Conservation (phyloP, 2,797 vertebrate genomes). For the Falco columbarius region DNA sequence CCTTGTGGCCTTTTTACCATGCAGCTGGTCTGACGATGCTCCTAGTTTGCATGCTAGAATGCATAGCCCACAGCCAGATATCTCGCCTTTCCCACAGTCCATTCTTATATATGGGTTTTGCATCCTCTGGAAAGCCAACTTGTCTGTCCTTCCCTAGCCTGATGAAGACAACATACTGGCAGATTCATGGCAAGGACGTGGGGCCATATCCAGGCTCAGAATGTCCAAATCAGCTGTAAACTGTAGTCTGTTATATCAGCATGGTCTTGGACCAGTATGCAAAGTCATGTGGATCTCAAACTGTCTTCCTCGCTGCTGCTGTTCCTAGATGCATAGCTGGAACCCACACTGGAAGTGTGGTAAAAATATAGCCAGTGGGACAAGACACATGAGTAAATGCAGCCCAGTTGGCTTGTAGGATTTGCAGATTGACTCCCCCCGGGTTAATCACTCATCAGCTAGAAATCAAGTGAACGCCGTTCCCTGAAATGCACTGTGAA, state of each 20-base stretch:
- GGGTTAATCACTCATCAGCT: background rate
- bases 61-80: background rate
- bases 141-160: background rate
- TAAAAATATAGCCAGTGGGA: background rate
- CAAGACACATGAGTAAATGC: background rate
- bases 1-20: background rate
- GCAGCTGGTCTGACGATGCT: background rate
- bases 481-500: background rate
- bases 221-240: background rate
- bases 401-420: background rate
- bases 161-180: background rate
- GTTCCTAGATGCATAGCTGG: background rate
- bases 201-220: background rate
- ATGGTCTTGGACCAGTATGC: background rate
- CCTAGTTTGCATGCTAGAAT: background rate
- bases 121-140: background rate
- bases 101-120: background rate
- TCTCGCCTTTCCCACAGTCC: background rate
- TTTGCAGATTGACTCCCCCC: background rate
- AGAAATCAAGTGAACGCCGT: background rate
- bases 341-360: background rate
- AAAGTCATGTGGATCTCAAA: too few species aligned
- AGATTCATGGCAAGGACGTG: fast-evolving
- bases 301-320: background rate
- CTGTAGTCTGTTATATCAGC: too few species aligned